A percentile compares a stretch with the other conserved stretches of the same genome.
Conservation (phyloP, 2,888 invertebrate species). For the Ochlodes sylvanus region DNA sequence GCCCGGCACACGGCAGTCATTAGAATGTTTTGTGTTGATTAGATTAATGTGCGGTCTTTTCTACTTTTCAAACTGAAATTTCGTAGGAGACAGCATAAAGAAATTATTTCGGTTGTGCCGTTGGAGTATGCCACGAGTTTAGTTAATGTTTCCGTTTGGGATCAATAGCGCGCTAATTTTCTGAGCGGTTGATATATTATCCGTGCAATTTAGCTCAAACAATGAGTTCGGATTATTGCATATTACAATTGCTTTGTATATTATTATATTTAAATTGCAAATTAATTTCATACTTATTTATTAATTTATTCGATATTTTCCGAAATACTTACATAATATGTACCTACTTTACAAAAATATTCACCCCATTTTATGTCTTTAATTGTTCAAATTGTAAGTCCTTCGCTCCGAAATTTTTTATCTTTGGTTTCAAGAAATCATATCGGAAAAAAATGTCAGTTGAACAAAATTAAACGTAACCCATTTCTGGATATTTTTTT, state of each 20-base stretch:
- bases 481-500: neutral
- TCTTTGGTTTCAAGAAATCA: too few species aligned
- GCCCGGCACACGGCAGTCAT: constrained; percentile 59
- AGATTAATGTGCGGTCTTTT: constrained; percentile 59
- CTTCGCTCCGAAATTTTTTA: too few species aligned
- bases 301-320: too few species aligned
- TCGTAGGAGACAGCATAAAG: constrained; percentile 15
- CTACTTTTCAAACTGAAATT: constrained; percentile 27
- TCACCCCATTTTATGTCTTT: too few species aligned
- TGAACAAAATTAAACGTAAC: neutral
- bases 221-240: constrained; percentile 1
- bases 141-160: constrained; percentile 41
- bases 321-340: too few species aligned
- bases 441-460: too few species aligned
- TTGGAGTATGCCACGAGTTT: constrained; percentile 21
- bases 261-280: neutral
- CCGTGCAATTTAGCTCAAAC: constrained; percentile 17
- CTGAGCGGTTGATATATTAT: constrained; percentile 29
- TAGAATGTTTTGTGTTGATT: constrained; percentile 66
- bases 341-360: too few species aligned
- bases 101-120: constrained; percentile 16
- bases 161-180: constrained; percentile 42
- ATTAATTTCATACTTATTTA: neutral
- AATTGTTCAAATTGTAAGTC: too few species aligned
- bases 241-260: constrained; percentile 5